Base-by-base conservation (phyloP, 2,113 vertebrate genomes). In the Zonotrichia leucophrys region DNA sequence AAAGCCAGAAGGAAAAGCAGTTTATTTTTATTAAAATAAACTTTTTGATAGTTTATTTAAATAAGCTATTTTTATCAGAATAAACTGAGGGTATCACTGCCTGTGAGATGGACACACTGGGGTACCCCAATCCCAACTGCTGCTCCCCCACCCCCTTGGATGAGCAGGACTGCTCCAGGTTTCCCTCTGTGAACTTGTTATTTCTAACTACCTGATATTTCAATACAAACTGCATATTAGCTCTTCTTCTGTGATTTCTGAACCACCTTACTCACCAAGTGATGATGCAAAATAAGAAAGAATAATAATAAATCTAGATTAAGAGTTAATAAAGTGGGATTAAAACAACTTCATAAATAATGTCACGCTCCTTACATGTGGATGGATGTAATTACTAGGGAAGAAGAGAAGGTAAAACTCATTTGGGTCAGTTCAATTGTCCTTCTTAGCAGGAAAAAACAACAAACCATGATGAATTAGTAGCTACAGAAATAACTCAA, bases 101-200 rank as follows among this genome's bases (percentile, higher is more conserved):
- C 73, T 25, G 0, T 9, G 50, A 73, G 84, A 47, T 9, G 30
- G 46, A 24, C 35, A 8, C 20, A 3, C 3, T 2, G 16, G 41
- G 60, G 74, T 37, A 66, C 2, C 2, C 8, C 0, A 22, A 14
- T 14, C 44, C 41, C 3, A 4, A 4, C 11, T 9, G 16, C 44
- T 39, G 72, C 53, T 73, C n/a, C 42, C 68, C 63, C 50, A 72
- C 49, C 53, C 66, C 92, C 39, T 58, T 4, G 5, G 80, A 63
- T 1, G 7, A 80, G 23, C 19, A 20, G 33, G 47, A 78, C 41
- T 3, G 69, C 88, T 85, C 86, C 70, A 52, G 62, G 64, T 72
- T 90, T 81, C 84, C 80, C 76, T 80, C 94, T 66, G 69, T n/a
- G 74, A 92, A 62, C 66, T n/a, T n/a, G n/a, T n/a, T n/a, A n/a